These are phyloP conservation scores for Cassiopea xamachana DNA, from an alignment of 30 jellyfish, hydroid and myxozoan genomes.

Conservation along the genomic window DNA sequence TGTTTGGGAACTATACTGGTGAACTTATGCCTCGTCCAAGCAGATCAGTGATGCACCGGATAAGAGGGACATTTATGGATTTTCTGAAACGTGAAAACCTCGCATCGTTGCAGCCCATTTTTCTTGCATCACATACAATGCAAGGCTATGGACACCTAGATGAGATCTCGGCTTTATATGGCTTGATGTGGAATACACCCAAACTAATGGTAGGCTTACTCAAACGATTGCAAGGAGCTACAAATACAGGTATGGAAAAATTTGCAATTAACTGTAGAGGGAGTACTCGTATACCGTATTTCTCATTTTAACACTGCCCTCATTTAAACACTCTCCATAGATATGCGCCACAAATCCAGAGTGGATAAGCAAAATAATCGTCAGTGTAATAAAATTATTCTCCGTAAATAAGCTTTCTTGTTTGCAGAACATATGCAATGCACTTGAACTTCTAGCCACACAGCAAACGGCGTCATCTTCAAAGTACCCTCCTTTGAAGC, in stretches of 20 bases:
- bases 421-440: no score
- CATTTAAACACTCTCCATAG: no score
- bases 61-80: conserved; percentile 81
- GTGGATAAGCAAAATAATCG: no score
- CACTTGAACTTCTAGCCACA: no score
- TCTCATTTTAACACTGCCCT: not conserved
- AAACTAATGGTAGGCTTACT: conserved; percentile 70
- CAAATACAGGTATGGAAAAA: conserved; percentile 53
- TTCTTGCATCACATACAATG: conserved; percentile 78
- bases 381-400: no score
- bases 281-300: not conserved
- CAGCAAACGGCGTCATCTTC: no score
- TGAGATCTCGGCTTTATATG: conserved; percentile 91
- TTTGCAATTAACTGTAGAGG: not conserved
- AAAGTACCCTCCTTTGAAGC: no score
- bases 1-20: conserved; percentile 86
- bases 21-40: conserved; percentile 94
- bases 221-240: conserved; percentile 53
- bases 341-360: no score
- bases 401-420: no score
- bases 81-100: conserved; percentile 66
- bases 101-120: conserved; percentile 65
- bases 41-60: conserved; percentile 64
- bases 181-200: conserved; percentile 96
- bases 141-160: conserved; percentile 95